A percentile compares a stretch with the other conserved stretches of the same genome.
These are phyloP conservation scores for Cavia porcellus DNA, from an alignment of 2,113 vertebrate genomes.

Conservation along the genomic window DNA sequence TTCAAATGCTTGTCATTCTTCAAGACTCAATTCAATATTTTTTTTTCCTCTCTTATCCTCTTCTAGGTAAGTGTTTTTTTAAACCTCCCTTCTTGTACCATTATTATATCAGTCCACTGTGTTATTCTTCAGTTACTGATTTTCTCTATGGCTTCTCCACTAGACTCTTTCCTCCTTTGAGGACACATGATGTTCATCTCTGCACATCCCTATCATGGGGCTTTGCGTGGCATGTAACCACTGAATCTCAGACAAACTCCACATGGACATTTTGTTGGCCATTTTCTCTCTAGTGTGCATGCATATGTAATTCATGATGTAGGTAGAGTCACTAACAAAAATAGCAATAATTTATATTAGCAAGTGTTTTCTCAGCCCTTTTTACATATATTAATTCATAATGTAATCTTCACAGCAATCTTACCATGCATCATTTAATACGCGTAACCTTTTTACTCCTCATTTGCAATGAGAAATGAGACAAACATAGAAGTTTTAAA, in stretches of 20 bases:
- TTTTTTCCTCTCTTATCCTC: not conserved
- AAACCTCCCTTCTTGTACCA: no score
- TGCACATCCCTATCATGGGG: not conserved
- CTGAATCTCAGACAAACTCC: not conserved
- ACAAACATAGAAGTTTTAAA: not conserved
- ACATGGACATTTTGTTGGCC: not conserved
- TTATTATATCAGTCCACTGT: not conserved
- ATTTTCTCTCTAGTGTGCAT: not conserved
- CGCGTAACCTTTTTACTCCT: slow-evolving; percentile 34
- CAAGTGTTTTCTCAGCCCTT: slow-evolving; percentile 20
- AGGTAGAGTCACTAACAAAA: slow-evolving; percentile 17
- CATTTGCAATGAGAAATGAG: slow-evolving; percentile 46
- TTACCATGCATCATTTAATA: slow-evolving; percentile 53
- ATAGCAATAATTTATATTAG: slow-evolving; percentile 29
- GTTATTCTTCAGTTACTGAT: not conserved
- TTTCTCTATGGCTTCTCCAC: not conserved
- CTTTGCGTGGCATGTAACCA: not conserved
- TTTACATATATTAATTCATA: slow-evolving; percentile 61
- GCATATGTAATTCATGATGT: not conserved
- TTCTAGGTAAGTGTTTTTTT: not conserved
- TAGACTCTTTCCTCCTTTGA: not conserved
- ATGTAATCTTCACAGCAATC: slow-evolving; percentile 23
- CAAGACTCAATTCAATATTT: not conserved
- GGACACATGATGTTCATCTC: no score
- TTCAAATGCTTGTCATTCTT: not conserved